Conservation (phyloP, 2,113 vertebrate species). For the Puffinus mauretanicus region DNA sequence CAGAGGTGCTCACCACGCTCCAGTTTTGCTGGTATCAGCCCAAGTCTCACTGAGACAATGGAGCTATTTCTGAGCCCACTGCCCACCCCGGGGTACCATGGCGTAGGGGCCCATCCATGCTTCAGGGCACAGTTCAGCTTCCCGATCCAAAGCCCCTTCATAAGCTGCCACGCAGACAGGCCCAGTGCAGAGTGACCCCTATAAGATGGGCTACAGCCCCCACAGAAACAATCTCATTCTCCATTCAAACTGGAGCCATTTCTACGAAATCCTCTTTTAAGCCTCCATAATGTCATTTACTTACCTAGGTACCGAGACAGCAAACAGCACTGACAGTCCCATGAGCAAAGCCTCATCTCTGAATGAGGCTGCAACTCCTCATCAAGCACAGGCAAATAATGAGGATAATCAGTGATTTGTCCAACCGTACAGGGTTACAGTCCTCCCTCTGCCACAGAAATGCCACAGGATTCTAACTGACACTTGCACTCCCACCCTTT, state of each 20-base stretch:
- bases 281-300: not conserved
- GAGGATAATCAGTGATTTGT: not conserved
- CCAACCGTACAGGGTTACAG: not conserved
- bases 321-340: not conserved
- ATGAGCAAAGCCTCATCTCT: not conserved
- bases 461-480: not conserved
- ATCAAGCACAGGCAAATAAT: not conserved
- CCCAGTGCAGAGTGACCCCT: not conserved
- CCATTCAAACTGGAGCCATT: not conserved
- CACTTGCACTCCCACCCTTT: not conserved
- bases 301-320: not conserved
- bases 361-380: not conserved
- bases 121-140: not conserved
- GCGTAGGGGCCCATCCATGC: rapidly evolving
- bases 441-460: not conserved
- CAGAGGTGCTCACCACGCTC: not conserved
- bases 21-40: not conserved
- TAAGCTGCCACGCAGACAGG: rapidly evolving
- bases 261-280: not conserved
- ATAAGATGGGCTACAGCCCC: not conserved
- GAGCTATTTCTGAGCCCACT: not conserved
- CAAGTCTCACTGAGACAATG: not conserved
- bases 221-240: not conserved
- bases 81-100: rapidly evolving
- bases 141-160: not conserved